phyloP scores from a whole-genome alignment of 2,113 vertebrate genomes.

The Nanorana parkeri region DNA sequence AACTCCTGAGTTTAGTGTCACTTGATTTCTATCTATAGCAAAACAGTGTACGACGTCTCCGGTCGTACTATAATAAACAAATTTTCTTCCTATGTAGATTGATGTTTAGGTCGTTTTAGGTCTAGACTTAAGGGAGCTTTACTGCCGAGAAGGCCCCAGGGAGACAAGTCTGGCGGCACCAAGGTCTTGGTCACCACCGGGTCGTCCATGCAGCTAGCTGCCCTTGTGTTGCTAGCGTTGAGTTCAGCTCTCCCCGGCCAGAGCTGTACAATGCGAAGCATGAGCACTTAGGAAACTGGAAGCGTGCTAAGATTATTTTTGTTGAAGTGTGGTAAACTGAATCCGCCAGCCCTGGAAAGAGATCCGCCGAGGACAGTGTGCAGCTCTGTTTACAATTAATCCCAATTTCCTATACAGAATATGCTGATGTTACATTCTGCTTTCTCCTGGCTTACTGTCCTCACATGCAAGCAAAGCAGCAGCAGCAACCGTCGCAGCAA shows the following conservation, averaged over 20 bases:
- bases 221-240: neutral
- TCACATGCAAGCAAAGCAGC: neutral
- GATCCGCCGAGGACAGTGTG: constrained; percentile 17
- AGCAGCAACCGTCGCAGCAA: no score
- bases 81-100: no score
- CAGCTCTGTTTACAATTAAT: constrained; percentile 19
- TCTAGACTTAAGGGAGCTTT: no score
- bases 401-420: constrained; percentile 36
- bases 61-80: no score
- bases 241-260: neutral
- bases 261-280: neutral
- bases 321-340: constrained; percentile 29
- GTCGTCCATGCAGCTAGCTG: no score
- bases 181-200: neutral
- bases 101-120: no score
- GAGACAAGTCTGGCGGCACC: no score
- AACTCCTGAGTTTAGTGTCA: no score
- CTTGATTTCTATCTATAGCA: no score
- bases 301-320: constrained; percentile 24
- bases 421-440: constrained; percentile 19
- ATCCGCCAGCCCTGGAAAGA: constrained; percentile 11
- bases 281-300: constrained; percentile 23
- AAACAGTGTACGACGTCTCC: no score
- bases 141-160: no score
- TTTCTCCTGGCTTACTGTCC: neutral